Evolutionary conservation across 1,140 invertebrate genomes (phyloP).

Genomic region (Sinella curviseta): DNA sequence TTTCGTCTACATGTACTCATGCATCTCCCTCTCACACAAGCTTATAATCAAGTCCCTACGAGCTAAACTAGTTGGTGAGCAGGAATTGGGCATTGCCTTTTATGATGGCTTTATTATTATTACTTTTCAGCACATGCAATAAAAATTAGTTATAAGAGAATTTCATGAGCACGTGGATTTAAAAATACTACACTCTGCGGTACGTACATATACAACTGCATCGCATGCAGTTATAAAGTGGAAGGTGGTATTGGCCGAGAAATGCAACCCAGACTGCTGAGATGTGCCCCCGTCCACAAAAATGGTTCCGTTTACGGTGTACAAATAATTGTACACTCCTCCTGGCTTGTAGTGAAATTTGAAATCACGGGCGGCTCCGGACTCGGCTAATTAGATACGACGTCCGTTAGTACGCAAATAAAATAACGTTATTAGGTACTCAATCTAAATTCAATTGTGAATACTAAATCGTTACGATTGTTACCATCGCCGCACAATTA

Average conservation of each 20-base stretch:
- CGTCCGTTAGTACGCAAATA: not conserved
- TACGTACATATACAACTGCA: conserved; percentile 59
- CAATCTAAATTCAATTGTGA: no score
- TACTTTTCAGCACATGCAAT: not conserved
- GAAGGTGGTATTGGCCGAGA: conserved; percentile 60
- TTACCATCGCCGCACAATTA: no score
- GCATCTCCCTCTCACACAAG: not conserved
- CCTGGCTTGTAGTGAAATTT: conserved; percentile 66
- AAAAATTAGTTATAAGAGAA: not conserved
- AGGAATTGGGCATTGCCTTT: no score
- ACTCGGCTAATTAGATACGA: not conserved
- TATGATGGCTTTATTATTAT: not conserved
- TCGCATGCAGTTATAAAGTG: conserved; percentile 64
- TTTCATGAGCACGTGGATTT: not conserved
- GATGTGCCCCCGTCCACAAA: conserved; percentile 68
- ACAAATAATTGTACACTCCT: conserved; percentile 65
- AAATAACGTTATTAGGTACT: not conserved
- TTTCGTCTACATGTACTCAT: not conserved
- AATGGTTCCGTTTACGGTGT: conserved; percentile 64
- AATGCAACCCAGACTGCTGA: conserved; percentile 65
- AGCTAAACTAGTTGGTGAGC: no score
- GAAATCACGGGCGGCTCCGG: conserved; percentile 31
- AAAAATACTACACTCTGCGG: not conserved
- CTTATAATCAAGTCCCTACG: not conserved
- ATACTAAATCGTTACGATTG: no score